Base-by-base conservation (phyloP, 2,888 invertebrate species). In the Eupithecia vulgata region DNA sequence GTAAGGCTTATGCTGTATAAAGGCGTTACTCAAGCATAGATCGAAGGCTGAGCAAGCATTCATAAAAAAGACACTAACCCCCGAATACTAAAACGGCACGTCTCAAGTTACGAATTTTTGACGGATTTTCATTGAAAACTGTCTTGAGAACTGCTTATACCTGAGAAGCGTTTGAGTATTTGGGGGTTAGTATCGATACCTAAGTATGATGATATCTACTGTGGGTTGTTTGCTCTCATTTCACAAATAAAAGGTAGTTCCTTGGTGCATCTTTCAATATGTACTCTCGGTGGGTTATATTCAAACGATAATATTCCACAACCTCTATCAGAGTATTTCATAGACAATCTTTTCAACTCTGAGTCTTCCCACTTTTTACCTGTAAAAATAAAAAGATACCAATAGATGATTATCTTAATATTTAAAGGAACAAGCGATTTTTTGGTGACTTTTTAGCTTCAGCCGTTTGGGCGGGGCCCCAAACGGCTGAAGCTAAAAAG, bases 231-330 rank as follows among this genome's bases (percentile, higher is more conserved):
- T 10, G 62, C 25, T 61, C 74, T 67, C 79, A 83, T 82, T 73
- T 83, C 79, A 74, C 83, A 83, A 68, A 83, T 80, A n/a, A 83
- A 82, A 0, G 81, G 79, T 7, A 79, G 17, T 6, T 4, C 1
- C 0, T 13, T 10, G 6, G 64, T 59, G 68, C 85, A 85, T 0
- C 52, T 10, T 0, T 2, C 4, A 0, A 40, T 57, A 0, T 25
- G n/a, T 7, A 78, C 72, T 7, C 64, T 69, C 4, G 57, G 57
- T 25, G 13, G 57, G 25, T 57, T 57, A 57, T 57, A 57, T 13
- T 25, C 25, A 25, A 5, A 57, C 21, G 12, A 25, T 12, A 57
- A 57, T 25, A 57, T 5, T 25, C 57, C 57, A 25, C 57, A 57
- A 57, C 13, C 5, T 4, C 1, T 57, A 12, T 25, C 25, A 57